Evolutionary conservation across 2,888 invertebrate species (phyloP), one percentile per base, ranked within the genome.

Genomic region (Parelbella ahira): DNA sequence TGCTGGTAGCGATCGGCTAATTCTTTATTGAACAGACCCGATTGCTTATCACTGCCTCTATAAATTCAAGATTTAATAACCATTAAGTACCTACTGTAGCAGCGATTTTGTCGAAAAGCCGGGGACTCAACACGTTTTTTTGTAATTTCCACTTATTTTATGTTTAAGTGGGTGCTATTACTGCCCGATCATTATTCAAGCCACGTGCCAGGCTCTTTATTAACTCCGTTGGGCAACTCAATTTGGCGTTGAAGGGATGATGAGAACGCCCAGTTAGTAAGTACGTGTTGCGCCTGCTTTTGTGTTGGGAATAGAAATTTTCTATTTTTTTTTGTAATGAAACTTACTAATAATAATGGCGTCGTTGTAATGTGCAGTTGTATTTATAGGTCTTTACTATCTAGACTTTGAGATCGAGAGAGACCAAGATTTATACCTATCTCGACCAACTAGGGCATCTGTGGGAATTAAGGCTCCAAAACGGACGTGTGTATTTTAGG

Each of bases 201-300:
- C 29, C 58, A 58, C 60, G 55, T 38, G 38, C 49, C 39, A 44
- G 43, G 53, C 56, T 58, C 60, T 60, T 58, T 62, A 62, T 60
- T 60, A 60, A 62, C 60, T 57, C 56, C 54, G 60, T 60, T 55
- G 54, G 51, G 56, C 54, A 60, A 59, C 60, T 59, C 58, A 59
- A 60, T 60, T 60, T 60, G 49, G 49, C 49, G 53, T 45, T 51
- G 52, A 54, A 55, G 55, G 54, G 55, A 59, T 54, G 55, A 58
- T 57, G 57, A 50, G 50, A 48, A 49, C 52, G 27, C 47, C 43
- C 20, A 42, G 37, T 36, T 41, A 7, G 41, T 60, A 60, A 7
- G 41, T 60, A 60, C 60, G 58, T 61, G 58, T 58, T 50, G 33
- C 52, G 49, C 44, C 46, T 51, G 49, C 52, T 50, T 32, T 44